Percentiles rank a stretch among this genome's conserved stretches.
Evolutionary conservation across 2,888 invertebrate genomes (phyloP).

Genomic region (Hirudinaria manillensis): DNA sequence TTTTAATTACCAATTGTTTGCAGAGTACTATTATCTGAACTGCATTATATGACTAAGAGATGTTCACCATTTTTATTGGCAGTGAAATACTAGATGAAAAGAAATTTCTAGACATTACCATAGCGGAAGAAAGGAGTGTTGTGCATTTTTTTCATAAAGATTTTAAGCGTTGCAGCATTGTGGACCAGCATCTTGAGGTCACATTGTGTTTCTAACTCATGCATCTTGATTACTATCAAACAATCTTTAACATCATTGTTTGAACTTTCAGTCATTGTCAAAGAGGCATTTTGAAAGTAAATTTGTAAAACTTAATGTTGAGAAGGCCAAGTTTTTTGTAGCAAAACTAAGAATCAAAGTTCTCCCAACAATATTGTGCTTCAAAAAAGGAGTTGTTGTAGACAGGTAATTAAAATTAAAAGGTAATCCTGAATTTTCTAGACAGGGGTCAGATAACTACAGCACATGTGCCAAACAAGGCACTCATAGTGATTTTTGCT

Average conservation of each 20-base stretch:
- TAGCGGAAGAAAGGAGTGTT: slow-evolving; percentile 46
- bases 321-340: slow-evolving; percentile 50
- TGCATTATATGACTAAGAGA: no score
- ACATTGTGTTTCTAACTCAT: neutral
- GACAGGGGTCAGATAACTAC: no score
- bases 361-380: slow-evolving; percentile 49
- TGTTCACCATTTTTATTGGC: neutral
- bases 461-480: no score
- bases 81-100: slow-evolving; percentile 47
- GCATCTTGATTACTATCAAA: neutral
- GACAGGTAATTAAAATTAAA: slow-evolving; percentile 44
- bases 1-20: no score
- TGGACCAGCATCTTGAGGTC: slow-evolving; percentile 50
- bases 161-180: slow-evolving; percentile 50
- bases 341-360: slow-evolving; percentile 48
- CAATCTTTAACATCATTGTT: neutral
- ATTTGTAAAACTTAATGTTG: slow-evolving; percentile 51
- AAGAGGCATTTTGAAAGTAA: slow-evolving; percentile 50
- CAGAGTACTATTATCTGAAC: no score
- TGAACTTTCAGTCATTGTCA: slow-evolving; percentile 43
- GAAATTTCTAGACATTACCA: slow-evolving; percentile 47
- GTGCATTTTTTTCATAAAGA: slow-evolving; percentile 52
- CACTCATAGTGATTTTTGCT: no score
- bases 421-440: no score
- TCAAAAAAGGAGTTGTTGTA: slow-evolving; percentile 48